Conservation (phyloP, 2,113 vertebrate genomes). For the Xiphophorus maculatus region DNA sequence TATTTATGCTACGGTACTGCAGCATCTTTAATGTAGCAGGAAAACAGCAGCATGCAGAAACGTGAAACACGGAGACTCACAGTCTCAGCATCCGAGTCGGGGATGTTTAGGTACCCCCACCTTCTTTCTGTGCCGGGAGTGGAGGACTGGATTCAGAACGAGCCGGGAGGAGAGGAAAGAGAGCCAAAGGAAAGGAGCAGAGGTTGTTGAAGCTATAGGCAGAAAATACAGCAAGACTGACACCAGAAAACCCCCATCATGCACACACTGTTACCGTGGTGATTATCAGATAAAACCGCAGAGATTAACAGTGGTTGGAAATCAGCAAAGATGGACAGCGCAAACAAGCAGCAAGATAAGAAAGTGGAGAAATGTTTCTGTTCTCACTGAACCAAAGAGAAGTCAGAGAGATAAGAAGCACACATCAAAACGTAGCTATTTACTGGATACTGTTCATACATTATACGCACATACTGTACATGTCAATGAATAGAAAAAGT, state of each 20-base stretch:
- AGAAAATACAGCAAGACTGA: not conserved
- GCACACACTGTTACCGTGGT: conserved; percentile 69
- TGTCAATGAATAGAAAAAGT: not conserved
- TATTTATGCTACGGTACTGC: conserved; percentile 9
- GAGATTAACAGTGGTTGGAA: conserved; percentile 55
- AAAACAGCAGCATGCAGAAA: conserved; percentile 37
- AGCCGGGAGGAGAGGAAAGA: conserved; percentile 16
- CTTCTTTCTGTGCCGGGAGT: conserved; percentile 88
- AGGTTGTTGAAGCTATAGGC: conserved; percentile 43
- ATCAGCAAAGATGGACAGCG: conserved; percentile 15
- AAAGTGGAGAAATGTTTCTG: not conserved
- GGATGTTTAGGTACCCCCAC: conserved; percentile 93
- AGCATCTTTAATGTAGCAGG: not conserved
- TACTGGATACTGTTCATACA: not conserved
- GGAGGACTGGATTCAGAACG: conserved; percentile 80
- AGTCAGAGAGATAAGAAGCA: not conserved
- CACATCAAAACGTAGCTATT: no score
- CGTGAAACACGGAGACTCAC: conserved; percentile 83
- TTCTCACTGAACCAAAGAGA: not conserved
- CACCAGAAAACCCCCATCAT: conserved; percentile 52
- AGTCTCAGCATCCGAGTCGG: conserved; percentile 95
- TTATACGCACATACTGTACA: not conserved
- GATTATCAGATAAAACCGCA: conserved; percentile 64
- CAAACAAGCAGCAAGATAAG: not conserved
- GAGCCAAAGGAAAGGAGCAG: conserved; percentile 41